phyloP scores from a whole-genome alignment of 2,113 vertebrate species.

The Bos indicus region DNA sequence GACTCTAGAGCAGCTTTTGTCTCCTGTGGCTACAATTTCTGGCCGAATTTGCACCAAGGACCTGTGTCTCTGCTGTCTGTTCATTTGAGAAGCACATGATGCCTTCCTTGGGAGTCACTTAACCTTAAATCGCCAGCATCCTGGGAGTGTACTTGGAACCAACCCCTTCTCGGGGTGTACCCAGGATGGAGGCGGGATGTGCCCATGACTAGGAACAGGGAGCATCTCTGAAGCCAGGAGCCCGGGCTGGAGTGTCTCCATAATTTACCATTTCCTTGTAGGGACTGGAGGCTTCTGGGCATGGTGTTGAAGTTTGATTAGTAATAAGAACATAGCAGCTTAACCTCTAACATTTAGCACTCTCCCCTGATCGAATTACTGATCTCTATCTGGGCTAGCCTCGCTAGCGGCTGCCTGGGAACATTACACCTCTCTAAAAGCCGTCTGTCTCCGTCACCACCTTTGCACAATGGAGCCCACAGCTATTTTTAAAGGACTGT shows the following conservation, averaged over 20 bases:
- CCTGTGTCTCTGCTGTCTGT: slow-evolving; percentile 58
- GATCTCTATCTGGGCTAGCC: slow-evolving; percentile 94
- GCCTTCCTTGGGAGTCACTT: slow-evolving; percentile 61
- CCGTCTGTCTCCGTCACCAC: slow-evolving; percentile 91
- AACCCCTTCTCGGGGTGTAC: not conserved
- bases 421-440: slow-evolving; percentile 91
- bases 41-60: slow-evolving; percentile 45
- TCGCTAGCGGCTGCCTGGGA: slow-evolving; percentile 88
- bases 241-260: slow-evolving; percentile 75
- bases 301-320: slow-evolving; percentile 91
- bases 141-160: slow-evolving; percentile 43
- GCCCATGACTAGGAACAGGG: slow-evolving; percentile 20
- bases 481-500: slow-evolving; percentile 84
- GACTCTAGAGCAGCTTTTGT: too few relatives aligned
- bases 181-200: slow-evolving; percentile 29
- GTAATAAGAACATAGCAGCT: slow-evolving; percentile 89
- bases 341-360: slow-evolving; percentile 88
- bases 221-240: slow-evolving; percentile 51
- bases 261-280: slow-evolving; percentile 87
- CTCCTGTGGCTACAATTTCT: slow-evolving; percentile 31
- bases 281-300: slow-evolving; percentile 81
- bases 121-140: slow-evolving; percentile 63
- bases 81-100: slow-evolving; percentile 56
- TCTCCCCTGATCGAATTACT: slow-evolving; percentile 92
- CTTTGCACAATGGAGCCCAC: slow-evolving; percentile 86